A percentile compares a stretch with the other conserved stretches of the same genome.
These are phyloP conservation scores for Netta rufina DNA, from an alignment of 2,797 vertebrate genomes.

Conservation along the genomic window DNA sequence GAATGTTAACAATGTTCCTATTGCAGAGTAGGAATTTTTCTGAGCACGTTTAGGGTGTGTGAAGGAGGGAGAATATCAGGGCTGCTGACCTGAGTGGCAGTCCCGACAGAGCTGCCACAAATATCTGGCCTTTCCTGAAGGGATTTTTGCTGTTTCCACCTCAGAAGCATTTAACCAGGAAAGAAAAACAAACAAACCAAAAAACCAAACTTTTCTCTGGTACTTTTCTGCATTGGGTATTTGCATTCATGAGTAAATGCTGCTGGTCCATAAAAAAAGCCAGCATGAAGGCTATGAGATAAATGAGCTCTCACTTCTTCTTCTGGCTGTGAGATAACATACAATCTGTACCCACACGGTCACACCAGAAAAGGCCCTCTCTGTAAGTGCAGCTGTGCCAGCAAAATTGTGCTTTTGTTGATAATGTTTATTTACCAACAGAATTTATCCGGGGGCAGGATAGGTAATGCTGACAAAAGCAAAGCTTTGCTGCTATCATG, in stretches of 20 bases:
- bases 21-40: neutral
- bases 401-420: conserved; percentile 25
- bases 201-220: neutral
- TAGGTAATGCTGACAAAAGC: neutral
- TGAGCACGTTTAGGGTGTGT: fast-evolving
- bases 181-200: neutral
- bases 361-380: neutral
- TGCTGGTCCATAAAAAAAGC: neutral
- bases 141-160: neutral
- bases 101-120: neutral
- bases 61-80: neutral
- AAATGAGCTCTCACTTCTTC: neutral
- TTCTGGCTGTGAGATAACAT: neutral
- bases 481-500: neutral
- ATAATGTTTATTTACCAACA: conserved; percentile 32
- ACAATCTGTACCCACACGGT: neutral
- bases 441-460: neutral
- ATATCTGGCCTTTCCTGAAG: neutral
- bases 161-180: neutral
- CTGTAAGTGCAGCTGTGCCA: conserved; percentile 15
- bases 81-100: neutral
- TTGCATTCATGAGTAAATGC: neutral
- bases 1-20: neutral
- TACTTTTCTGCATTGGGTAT: neutral
- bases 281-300: neutral